Conservation (phyloP, 2,888 invertebrate genomes). For the Andricus quercusramuli region DNA sequence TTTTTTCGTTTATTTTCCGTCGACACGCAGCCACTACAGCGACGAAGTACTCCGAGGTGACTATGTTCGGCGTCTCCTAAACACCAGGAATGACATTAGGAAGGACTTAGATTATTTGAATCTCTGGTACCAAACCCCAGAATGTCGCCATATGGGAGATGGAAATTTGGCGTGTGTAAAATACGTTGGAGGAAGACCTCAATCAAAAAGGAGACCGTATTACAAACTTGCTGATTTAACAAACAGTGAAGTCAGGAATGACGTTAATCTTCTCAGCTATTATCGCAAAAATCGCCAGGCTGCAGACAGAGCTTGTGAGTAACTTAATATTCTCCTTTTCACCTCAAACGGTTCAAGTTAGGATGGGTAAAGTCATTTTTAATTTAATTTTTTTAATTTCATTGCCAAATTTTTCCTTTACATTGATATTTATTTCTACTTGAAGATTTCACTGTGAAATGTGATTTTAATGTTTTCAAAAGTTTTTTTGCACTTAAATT, state of each 20-base stretch:
- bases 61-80: conserved; percentile 85
- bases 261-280: conserved; percentile 92
- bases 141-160: conserved; percentile 80
- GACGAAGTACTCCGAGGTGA: conserved; percentile 83
- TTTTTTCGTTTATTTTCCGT: conserved; percentile 41
- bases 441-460: too few relatives aligned
- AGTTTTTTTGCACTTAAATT: too few relatives aligned
- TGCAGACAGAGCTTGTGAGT: conserved; percentile 80
- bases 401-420: background rate
- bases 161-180: conserved; percentile 91
- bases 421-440: background rate
- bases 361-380: background rate
- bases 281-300: conserved; percentile 90
- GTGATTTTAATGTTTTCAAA: too few relatives aligned
- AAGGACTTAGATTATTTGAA: conserved; percentile 82
- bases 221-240: conserved; percentile 83
- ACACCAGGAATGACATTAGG: conserved; percentile 83
- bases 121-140: conserved; percentile 84
- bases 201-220: conserved; percentile 87
- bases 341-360: background rate
- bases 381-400: background rate
- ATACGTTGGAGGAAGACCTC: conserved; percentile 90
- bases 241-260: conserved; percentile 87
- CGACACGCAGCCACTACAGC: conserved; percentile 80
- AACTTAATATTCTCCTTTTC: conserved; percentile 41